phyloP scores from a whole-genome alignment of 2,888 invertebrate species.

The Hemaris fuciformis region DNA sequence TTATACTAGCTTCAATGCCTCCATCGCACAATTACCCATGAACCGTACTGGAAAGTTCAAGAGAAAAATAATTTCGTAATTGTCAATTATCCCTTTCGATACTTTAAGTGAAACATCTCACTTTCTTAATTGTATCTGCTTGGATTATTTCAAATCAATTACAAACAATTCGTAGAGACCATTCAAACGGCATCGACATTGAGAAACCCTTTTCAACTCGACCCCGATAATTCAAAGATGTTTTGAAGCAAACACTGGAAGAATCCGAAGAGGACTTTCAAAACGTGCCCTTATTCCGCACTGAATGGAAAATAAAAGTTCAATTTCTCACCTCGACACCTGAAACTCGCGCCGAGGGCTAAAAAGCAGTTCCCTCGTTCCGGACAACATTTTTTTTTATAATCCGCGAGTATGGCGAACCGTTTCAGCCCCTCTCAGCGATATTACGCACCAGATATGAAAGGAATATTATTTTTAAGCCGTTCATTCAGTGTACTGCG shows the following conservation, averaged over 20 bases:
- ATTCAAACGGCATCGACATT: not conserved
- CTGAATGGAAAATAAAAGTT: not conserved
- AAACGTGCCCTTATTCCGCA: not conserved
- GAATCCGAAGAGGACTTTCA: not conserved
- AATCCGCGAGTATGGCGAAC: conserved; percentile 32
- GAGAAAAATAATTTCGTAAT: not conserved
- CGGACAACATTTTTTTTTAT: conserved; percentile 34
- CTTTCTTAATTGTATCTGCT: not conserved
- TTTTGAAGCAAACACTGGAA: not conserved
- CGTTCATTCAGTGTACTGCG: conserved; percentile 31
- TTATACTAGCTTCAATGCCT: not conserved
- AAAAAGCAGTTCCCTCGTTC: not conserved
- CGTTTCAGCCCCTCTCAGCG: conserved; percentile 29
- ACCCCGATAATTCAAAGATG: not conserved
- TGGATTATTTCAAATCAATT: not conserved
- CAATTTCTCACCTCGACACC: not conserved
- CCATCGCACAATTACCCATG: not conserved
- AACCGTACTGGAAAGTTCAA: not conserved
- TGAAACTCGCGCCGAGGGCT: not conserved
- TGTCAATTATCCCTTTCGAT: not conserved
- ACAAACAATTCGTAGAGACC: not conserved
- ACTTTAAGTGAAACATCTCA: not conserved
- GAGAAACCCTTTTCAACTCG: not conserved
- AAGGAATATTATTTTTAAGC: conserved; percentile 44
- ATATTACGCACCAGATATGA: conserved; percentile 37